Percentiles rank a stretch among this genome's conserved stretches.
phyloP scores from a whole-genome alignment of 2,888 invertebrate species.

The Periphyllus acericola region DNA sequence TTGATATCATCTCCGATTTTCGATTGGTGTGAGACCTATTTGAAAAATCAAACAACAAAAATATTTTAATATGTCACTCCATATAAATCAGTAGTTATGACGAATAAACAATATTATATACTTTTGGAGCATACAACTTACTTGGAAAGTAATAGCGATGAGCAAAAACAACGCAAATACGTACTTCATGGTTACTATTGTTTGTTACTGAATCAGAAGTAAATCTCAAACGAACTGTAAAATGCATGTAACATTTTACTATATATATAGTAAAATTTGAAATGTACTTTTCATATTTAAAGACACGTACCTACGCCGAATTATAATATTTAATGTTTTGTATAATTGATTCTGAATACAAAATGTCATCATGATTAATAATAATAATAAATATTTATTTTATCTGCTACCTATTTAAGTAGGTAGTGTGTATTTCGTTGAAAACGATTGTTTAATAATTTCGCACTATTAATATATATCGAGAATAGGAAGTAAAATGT shows the following conservation, averaged over 20 bases:
- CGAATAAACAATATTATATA: neutral
- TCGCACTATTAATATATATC: too few species aligned
- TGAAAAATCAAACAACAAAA: neutral
- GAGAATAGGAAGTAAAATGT: too few species aligned
- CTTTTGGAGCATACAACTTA: neutral
- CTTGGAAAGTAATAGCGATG: neutral
- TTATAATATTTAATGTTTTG: neutral
- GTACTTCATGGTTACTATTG: neutral
- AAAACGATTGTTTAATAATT: too few species aligned
- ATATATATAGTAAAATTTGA: neutral
- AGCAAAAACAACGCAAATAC: neutral
- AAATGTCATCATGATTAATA: neutral
- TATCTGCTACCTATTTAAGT: too few species aligned
- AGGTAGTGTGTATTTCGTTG: too few species aligned
- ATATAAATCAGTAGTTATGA: neutral
- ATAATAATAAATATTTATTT: neutral
- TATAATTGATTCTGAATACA: neutral
- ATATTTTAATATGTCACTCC: neutral
- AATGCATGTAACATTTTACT: neutral
- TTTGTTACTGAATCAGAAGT: neutral
- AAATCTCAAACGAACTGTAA: neutral
- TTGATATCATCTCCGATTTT: neutral
- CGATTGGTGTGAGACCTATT: neutral
- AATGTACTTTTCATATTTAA: neutral
- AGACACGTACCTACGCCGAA: neutral